Evolutionary conservation across 2,797 vertebrate species (phyloP).

Genomic region (Astyanax mexicanus): DNA sequence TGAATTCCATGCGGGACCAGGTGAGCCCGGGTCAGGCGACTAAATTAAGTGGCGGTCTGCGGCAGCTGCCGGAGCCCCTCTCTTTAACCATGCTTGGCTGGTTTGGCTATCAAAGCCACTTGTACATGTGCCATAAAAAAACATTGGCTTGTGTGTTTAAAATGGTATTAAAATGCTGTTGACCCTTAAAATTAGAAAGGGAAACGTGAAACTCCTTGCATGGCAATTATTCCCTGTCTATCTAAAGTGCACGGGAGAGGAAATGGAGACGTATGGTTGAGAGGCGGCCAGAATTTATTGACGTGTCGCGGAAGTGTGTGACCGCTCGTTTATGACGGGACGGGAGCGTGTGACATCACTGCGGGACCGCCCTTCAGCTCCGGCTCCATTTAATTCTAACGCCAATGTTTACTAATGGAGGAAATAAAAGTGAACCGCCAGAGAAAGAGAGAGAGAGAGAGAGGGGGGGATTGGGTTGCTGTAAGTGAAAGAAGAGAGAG

Average conservation of each 20-base stretch:
- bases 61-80: conserved; percentile 94
- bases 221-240: conserved; percentile 86
- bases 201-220: conserved; percentile 87
- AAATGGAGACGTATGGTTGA: conserved; percentile 42
- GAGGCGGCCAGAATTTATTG: conserved; percentile 80
- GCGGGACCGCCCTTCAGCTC: neutral
- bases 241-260: conserved; percentile 73
- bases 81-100: conserved; percentile 99
- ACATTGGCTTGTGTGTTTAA: conserved; percentile 90
- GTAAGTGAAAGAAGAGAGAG: neutral
- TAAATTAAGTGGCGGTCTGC: conserved; percentile 96
- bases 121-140: conserved; percentile 98
- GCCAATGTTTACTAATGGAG: conserved; percentile 33
- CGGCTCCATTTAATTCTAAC: conserved; percentile 5
- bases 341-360: conserved; percentile 79
- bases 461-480: too few species aligned
- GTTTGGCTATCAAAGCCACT: conserved; percentile 97
- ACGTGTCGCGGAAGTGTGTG: conserved; percentile 59
- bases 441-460: neutral
- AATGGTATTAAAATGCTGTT: conserved; percentile 93
- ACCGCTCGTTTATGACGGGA: conserved; percentile 78
- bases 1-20: conserved; percentile 97
- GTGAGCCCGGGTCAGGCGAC: conserved; percentile 96
- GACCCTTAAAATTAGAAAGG: conserved; percentile 94
- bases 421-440: neutral